Conservation (phyloP, 2,797 vertebrate genomes). For the Masticophis lateralis region DNA sequence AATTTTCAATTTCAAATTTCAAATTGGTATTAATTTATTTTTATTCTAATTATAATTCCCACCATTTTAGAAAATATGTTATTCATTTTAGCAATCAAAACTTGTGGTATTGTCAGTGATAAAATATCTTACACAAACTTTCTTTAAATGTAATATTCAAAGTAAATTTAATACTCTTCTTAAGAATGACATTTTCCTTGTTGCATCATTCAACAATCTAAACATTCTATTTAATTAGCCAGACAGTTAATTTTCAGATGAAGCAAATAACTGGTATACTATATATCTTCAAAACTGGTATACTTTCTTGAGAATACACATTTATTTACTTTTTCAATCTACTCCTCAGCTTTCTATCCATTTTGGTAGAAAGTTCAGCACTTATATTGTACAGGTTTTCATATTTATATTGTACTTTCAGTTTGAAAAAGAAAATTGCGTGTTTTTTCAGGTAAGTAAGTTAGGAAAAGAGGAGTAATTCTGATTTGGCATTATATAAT, state of each 20-base stretch:
- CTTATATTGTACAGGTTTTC: neutral
- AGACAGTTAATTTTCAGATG: neutral
- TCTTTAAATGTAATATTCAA: neutral
- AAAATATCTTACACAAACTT: neutral
- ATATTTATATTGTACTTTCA: neutral
- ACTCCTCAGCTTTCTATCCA: neutral
- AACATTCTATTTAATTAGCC: neutral
- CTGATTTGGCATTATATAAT: neutral
- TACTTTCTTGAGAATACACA: neutral
- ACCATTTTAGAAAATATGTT: neutral
- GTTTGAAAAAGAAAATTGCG: neutral
- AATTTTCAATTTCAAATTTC: neutral
- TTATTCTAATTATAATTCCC: neutral
- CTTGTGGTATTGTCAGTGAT: neutral
- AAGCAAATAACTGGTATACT: neutral
- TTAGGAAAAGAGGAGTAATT: neutral
- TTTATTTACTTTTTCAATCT: neutral
- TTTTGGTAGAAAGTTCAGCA: neutral
- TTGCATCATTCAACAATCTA: neutral
- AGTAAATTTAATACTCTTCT: neutral
- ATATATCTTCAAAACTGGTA: neutral
- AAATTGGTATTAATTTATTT: too few relatives aligned
- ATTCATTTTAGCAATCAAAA: neutral
- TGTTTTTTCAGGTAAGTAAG: neutral
- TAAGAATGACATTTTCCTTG: neutral